Percentiles rank a stretch among this genome's conserved stretches.
Conservation (phyloP, 2,888 invertebrate species). For the Didymodactylos carnosus region DNA sequence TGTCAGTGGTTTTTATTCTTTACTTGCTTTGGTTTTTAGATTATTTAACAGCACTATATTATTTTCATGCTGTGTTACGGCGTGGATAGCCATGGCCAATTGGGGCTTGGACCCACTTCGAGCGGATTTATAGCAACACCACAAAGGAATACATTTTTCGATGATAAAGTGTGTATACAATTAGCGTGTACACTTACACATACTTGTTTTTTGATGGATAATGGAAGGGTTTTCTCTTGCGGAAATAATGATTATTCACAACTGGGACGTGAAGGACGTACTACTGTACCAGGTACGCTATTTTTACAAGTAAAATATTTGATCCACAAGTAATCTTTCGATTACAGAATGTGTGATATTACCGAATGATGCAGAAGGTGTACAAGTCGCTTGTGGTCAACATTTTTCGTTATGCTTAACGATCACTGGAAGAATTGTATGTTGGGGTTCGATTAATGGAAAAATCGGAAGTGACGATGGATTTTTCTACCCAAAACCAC, state of each 20-base stretch:
- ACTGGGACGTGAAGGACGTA: constrained; percentile 45
- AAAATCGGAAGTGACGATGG: constrained; percentile 19
- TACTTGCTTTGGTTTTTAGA: no score
- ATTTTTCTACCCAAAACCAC: constrained; percentile 21
- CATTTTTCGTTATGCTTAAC: constrained; percentile 6
- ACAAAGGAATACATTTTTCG: background rate
- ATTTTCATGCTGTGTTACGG: constrained; percentile 47
- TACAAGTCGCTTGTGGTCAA: constrained; percentile 1
- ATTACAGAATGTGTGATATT: background rate
- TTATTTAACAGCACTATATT: no score
- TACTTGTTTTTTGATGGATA: constrained; percentile 52
- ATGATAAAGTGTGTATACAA: constrained; percentile 12
- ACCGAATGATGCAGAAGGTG: background rate
- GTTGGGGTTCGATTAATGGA: constrained; percentile 8
- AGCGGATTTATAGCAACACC: constrained; percentile 28
- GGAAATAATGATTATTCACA: constrained; percentile 81
- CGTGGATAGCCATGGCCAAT: constrained; percentile 52
- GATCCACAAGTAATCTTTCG: no score
- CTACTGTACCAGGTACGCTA: background rate
- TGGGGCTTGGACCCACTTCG: constrained; percentile 56
- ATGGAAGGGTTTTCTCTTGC: constrained; percentile 66
- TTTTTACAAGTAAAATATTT: background rate
- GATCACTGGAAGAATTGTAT: background rate
- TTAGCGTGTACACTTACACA: constrained; percentile 61
- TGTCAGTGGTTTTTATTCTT: no score